Conservation (phyloP, 1,140 invertebrate species). For the Megathymus violae region DNA sequence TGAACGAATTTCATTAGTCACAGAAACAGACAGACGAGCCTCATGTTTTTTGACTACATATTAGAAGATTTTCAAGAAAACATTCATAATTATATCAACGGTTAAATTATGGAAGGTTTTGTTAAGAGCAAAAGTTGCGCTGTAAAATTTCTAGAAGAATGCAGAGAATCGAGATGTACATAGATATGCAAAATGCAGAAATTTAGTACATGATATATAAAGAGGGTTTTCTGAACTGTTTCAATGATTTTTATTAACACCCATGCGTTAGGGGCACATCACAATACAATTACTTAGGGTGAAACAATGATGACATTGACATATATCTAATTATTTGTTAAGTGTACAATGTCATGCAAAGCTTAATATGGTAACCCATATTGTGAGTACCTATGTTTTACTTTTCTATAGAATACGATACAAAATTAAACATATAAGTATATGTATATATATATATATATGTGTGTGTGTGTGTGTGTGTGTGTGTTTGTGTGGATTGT, state of each 20-base stretch:
- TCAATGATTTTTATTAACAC: slow-evolving; percentile 3
- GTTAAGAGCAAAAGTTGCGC: not conserved
- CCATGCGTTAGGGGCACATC: not conserved
- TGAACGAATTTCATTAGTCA: slow-evolving; percentile 13
- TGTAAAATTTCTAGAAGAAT: not conserved
- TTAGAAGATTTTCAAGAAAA: not conserved
- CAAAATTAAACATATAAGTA: too few relatives aligned
- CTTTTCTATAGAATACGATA: too few relatives aligned
- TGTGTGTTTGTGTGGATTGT: too few relatives aligned
- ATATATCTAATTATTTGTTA: not conserved
- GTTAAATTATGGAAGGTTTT: not conserved
- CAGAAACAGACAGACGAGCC: slow-evolving; percentile 7
- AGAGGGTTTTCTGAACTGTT: not conserved
- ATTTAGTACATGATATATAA: not conserved
- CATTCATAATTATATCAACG: not conserved
- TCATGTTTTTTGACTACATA: not conserved
- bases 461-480: too few relatives aligned
- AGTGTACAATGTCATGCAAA: slow-evolving; percentile 6
- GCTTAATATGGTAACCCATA: too few relatives aligned
- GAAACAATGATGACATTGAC: not conserved
- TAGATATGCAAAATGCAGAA: not conserved
- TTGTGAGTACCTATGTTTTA: too few relatives aligned
- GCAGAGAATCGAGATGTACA: too few relatives aligned
- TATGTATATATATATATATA: too few relatives aligned
- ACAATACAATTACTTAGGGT: not conserved